Conservation (phyloP, 2,888 invertebrate genomes). For the Colletes collaris region DNA sequence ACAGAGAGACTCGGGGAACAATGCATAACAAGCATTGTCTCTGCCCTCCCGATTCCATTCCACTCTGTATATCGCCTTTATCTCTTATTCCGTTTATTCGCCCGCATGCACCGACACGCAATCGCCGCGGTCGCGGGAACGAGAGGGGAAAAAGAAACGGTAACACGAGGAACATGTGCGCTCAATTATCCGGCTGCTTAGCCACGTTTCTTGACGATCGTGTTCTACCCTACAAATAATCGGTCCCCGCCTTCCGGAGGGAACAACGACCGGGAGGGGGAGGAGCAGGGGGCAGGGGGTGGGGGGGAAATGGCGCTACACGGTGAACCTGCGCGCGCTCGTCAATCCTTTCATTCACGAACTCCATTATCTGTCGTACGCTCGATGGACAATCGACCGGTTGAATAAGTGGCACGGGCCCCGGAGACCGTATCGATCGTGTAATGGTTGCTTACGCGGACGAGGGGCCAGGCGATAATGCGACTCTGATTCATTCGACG, state of each 20-base stretch:
- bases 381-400: conserved; percentile 57
- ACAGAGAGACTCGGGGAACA: conserved; percentile 68
- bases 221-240: conserved; percentile 46
- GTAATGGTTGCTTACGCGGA: conserved; percentile 32
- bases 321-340: conserved; percentile 43
- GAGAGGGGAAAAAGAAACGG: conserved; percentile 17
- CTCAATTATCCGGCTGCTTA: conserved; percentile 54
- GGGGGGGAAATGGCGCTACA: conserved; percentile 11
- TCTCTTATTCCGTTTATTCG: conserved; percentile 70
- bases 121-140: background rate
- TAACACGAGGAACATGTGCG: conserved; percentile 47
- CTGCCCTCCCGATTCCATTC: conserved; percentile 75
- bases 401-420: conserved; percentile 34
- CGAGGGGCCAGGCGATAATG: conserved; percentile 25
- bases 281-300: background rate
- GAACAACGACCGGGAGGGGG: background rate
- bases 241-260: background rate
- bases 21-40: conserved; percentile 81
- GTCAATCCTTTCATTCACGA: conserved; percentile 63
- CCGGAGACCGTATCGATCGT: conserved; percentile 41
- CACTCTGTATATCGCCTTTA: conserved; percentile 74
- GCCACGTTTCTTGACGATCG: conserved; percentile 43
- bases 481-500: conserved; percentile 44
- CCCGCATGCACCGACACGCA: conserved; percentile 41
- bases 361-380: conserved; percentile 55